Base-by-base conservation (phyloP, 2,888 invertebrate genomes). In the Meloe dianella region DNA sequence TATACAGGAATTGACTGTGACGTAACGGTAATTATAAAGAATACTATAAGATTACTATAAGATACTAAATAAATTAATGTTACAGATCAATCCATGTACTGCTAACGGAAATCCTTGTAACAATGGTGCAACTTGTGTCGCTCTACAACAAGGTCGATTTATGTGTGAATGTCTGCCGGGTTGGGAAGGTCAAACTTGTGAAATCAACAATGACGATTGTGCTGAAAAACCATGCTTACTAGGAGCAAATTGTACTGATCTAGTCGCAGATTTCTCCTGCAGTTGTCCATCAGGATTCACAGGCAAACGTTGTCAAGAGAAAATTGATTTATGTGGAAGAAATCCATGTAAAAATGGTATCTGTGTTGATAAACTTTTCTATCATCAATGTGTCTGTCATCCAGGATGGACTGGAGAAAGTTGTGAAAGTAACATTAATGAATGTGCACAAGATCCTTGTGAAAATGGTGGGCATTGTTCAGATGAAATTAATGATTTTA, bases 171-270 rank as follows among this genome's bases (percentile, higher is more conserved):
- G 99, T 82, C 86, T 94, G 63, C 92, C 96, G 22, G 99, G 99
- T 51, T 99, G 98, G 98, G 96, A 96, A 82, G 99, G 99, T 67
- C 93, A 95, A 76, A 91, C 92, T 68, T 99, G 99, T 82, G 96
- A 97, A 81, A 88, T 88, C n/a, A 96, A 97, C 80, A 94, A 91
- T 70, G 92, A 98, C 79, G 97, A 98, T 80, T 98, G 97, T 82
- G 91, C 94, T 7, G 96, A 96, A 82, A 91, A 91, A 73, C 97
- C 97, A 29, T 97, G 97, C 81, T 86, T 96, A 0, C 85, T 98
- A 29, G 94, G 93, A 1, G 92, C 97, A 0, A 93, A 93, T 74
- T 98, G 98, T 82, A 96, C 96, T 0, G 98, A 98, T 84, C 86
- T 97, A 74, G 91, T 98, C 0, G 94, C 94, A 71, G 98, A 98